These are phyloP conservation scores for Drosophila pseudoobscura DNA, from an alignment of 1,140 invertebrate genomes.

Conservation along the genomic window DNA sequence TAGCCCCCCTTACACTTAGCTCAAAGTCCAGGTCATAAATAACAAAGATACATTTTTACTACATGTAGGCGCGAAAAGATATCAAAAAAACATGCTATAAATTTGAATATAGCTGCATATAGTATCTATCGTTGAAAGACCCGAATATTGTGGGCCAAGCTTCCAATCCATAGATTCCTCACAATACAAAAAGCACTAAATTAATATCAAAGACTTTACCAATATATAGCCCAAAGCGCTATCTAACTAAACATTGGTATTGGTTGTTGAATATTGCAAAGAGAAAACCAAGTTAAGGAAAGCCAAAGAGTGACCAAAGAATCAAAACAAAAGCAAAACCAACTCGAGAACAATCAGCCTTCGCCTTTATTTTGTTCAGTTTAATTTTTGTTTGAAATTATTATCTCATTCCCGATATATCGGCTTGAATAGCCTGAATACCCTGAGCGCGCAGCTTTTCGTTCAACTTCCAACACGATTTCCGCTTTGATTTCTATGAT, in stretches of 20 bases:
- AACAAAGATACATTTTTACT: conserved; percentile 54
- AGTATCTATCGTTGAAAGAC: conserved; percentile 5
- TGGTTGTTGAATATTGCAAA: conserved; percentile 79
- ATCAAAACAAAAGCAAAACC: conserved; percentile 36
- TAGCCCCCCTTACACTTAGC: conserved; percentile 6
- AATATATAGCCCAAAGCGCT: conserved; percentile 53
- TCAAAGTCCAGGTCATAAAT: conserved; percentile 44
- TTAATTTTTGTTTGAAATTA: conserved; percentile 18
- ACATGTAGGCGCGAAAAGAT: conserved; percentile 45
- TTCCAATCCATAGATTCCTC: conserved; percentile 81
- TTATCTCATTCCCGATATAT: conserved; percentile 9
- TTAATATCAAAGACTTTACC: conserved; percentile 80
- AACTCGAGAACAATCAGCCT: conserved; percentile 66
- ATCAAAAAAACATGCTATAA: not conserved
- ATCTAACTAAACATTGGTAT: conserved; percentile 67
- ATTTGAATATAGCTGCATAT: conserved; percentile 5
- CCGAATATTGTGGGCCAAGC: conserved; percentile 19
- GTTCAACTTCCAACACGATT: conserved; percentile 19
- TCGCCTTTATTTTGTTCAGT: conserved; percentile 42
- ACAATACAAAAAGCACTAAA: conserved; percentile 83
- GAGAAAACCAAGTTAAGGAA: not conserved
- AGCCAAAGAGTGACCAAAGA: conserved; percentile 8
- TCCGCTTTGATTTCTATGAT: conserved; percentile 14
- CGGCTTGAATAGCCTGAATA: conserved; percentile 25
- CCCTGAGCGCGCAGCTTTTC: conserved; percentile 7